Evolutionary conservation across 2,113 vertebrate species (phyloP), one percentile per base, ranked within the genome.

Genomic region (Cochlearius cochlearius): DNA sequence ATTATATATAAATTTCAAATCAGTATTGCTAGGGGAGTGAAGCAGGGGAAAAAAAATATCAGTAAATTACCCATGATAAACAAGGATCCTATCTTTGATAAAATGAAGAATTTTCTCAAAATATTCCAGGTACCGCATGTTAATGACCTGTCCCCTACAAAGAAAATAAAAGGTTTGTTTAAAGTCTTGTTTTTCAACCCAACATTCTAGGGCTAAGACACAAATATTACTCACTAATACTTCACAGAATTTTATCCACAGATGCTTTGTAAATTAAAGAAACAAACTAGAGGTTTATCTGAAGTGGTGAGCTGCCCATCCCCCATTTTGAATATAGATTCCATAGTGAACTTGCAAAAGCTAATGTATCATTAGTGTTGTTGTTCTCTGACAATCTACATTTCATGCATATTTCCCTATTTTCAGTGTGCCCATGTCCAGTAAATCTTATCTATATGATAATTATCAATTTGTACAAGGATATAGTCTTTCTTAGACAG

Each of bases 41-140:
- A 84, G 20, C 3, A n/a, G 39, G 10, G 7, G 11, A 52, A 16
- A 15, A 30, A 38, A 17, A 11, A 25, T 2, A 21, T 6, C 47
- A 64, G 86, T 43, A 55, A 75, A 98, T 96, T 98, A 99, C 99
- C 99, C 98, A 18, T 99, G 99, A 96, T 99, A 99, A 88, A 99
- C 99, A 83, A 99, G 98, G 97, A 99, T 99, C 96, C 99, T 98
- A 84, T 99, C 99, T 98, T 99, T 99, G 95, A 99, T 99, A 97
- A 99, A 99, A 97, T 98, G 98, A 55, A 99, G 99, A 95, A 99
- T 99, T 98, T 98, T 99, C 96, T 99, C 99, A 96, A 99, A 99
- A 97, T 99, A 99, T 77, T 99, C 99, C 97, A 99, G 91, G 88
- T 99, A 99, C 87, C 99, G 97, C 98, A 99, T 99, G 97, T 99